Evolutionary conservation across 2,113 vertebrate species (phyloP), one percentile per base, ranked within the genome.

Genomic region (Mesitornis unicolor): DNA sequence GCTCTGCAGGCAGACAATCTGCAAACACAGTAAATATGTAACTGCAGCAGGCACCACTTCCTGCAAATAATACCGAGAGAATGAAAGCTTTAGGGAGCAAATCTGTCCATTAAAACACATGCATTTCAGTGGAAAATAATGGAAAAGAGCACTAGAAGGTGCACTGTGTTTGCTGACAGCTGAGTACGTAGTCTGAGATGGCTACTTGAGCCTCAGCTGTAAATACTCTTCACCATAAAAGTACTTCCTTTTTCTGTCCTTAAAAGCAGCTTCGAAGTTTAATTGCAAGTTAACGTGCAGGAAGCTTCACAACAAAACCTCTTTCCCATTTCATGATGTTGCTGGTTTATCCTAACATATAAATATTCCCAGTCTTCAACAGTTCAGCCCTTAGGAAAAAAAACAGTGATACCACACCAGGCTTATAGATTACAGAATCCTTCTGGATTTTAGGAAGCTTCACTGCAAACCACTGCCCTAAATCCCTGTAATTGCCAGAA

Each of bases 161-260:
- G 40, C 57, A 15, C 15, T 2, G 9, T 3, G 26, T 3, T 0
- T 5, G 29, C 36, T n/a, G n/a, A n/a, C n/a, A n/a, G 36, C 56
- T 3, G 3, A 77, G 24, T 10, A 43, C 24, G 5, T 29, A 29
- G 35, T 8, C 47, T 35, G 81, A 88, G 22, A 91, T 53, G 48
- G 59, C 40, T 85, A 36, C 69, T 65, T 29, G 40, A 57, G 69
- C 19, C 69, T 13, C 21, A 69, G 71, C 75, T 73, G 67, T 1
- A n/a, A 85, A 84, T 14, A 35, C 50, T 80, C 47, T 35, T 47
- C 31, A 59, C 63, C 86, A 74, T 19, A 47, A 67, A 70, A 89
- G 38, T 65, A 84, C 71, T 93, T 96, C 84, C 87, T 75, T 78
- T 74, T 73, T 63, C 48, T 79, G 48, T 10, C 76, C 60, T 70